phyloP scores from a whole-genome alignment of 2,113 vertebrate genomes.

The Nothoprocta pentlandii region DNA sequence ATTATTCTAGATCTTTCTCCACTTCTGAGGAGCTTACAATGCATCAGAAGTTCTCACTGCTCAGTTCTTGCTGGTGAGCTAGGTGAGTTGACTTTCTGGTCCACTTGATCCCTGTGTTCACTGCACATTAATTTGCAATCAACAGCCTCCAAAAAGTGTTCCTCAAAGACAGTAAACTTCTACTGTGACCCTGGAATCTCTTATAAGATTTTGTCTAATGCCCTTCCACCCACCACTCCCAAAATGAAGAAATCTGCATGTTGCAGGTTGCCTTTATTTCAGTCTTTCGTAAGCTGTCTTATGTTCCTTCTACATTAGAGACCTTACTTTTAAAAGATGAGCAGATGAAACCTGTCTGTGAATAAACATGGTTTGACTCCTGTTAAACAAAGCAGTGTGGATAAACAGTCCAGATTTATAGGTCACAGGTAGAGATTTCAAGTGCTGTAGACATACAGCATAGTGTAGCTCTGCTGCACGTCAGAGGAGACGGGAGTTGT shows the following conservation, averaged over 20 bases:
- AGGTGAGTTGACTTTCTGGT: background rate
- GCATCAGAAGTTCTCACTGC: background rate
- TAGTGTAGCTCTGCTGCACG: background rate
- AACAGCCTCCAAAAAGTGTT: background rate
- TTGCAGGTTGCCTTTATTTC: background rate
- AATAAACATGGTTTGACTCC: background rate
- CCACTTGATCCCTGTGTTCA: background rate
- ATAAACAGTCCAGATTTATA: background rate
- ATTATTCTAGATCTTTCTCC: constrained; percentile 14
- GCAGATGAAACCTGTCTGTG: background rate
- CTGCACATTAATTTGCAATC: background rate
- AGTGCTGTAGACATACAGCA: background rate
- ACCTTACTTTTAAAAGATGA: background rate
- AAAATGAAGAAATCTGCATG: background rate
- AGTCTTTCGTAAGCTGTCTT: background rate
- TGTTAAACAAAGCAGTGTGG: background rate
- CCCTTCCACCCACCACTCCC: background rate
- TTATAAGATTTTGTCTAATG: background rate
- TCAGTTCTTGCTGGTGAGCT: background rate
- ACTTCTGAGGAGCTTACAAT: background rate
- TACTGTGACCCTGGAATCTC: background rate
- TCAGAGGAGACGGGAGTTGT: background rate
- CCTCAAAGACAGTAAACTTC: background rate
- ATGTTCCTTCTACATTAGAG: background rate
- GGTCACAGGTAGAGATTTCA: background rate